Evolutionary conservation across 2,797 vertebrate species (phyloP).

Genomic region (Cetoscarus ocellatus): DNA sequence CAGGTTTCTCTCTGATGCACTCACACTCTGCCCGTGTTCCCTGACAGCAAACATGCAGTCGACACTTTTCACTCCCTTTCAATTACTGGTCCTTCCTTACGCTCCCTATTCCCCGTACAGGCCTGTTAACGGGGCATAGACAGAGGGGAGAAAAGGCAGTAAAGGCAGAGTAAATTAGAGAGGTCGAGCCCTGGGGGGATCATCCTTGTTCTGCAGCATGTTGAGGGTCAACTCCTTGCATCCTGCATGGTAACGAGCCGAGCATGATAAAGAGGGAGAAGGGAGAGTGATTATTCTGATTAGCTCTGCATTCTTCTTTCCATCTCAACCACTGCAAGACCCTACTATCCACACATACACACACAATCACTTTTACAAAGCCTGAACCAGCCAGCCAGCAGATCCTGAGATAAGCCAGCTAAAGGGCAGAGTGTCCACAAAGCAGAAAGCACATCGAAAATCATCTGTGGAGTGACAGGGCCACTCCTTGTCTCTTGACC

Average conservation of each 20-base stretch:
- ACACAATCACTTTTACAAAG: constrained; percentile 18
- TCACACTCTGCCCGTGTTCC: constrained; percentile 45
- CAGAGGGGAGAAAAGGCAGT: constrained; percentile 49
- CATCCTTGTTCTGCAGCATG: constrained; percentile 63
- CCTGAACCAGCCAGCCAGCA: constrained; percentile 43
- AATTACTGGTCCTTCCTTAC: constrained; percentile 72
- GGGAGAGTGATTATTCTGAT: constrained; percentile 68
- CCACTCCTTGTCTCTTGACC: constrained; percentile 60
- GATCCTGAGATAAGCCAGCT: constrained; percentile 66
- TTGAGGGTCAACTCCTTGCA: constrained; percentile 64
- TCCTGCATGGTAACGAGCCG: constrained; percentile 58
- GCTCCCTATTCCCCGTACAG: constrained; percentile 44
- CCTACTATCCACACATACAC: constrained; percentile 27
- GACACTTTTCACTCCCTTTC: constrained; percentile 67
- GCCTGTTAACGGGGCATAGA: constrained; percentile 56
- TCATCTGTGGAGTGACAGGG: constrained; percentile 51
- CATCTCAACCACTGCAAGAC: constrained; percentile 35
- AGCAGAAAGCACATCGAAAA: constrained; percentile 60
- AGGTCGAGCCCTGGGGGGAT: constrained; percentile 62
- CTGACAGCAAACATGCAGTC: constrained; percentile 67
- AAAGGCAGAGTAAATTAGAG: constrained; percentile 62
- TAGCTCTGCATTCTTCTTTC: constrained; percentile 56
- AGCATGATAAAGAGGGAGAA: constrained; percentile 42
- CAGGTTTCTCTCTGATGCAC: constrained; percentile 44
- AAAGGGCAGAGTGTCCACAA: constrained; percentile 61